Evolutionary conservation across 1,140 invertebrate species (phyloP).

Genomic region (Apis florea): DNA sequence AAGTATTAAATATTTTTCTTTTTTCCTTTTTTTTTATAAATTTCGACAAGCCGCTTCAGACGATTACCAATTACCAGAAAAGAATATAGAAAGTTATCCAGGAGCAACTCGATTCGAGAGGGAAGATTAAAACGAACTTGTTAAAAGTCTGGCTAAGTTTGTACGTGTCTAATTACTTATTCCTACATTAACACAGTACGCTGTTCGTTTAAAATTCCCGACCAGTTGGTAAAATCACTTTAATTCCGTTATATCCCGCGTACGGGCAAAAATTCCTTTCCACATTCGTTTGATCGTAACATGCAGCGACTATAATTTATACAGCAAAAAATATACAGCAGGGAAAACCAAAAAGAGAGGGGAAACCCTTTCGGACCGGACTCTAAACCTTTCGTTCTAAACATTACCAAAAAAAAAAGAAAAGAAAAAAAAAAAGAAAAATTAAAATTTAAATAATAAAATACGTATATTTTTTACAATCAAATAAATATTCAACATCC

Average conservation of each 20-base stretch:
- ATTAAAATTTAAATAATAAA: no score
- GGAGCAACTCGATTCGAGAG: neutral
- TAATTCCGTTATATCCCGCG: conserved; percentile 1
- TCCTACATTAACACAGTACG: conserved; percentile 17
- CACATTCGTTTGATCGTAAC: neutral
- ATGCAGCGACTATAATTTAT: no score
- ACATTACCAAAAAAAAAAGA: no score
- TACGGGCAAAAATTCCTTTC: neutral
- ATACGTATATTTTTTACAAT: no score
- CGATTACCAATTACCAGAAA: conserved; percentile 5
- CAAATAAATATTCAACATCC: no score
- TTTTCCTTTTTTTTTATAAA: neutral
- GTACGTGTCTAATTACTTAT: conserved; percentile 40
- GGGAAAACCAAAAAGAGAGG: neutral
- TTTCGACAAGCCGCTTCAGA: neutral
- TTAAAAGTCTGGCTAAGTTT: conserved; percentile 33
- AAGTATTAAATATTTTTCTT: neutral
- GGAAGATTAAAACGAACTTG: conserved; percentile 32
- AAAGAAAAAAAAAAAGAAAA: no score
- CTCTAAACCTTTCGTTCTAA: neutral
- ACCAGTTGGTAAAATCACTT: neutral
- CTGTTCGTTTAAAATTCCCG: conserved; percentile 5
- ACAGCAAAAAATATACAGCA: neutral
- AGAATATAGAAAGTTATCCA: neutral
- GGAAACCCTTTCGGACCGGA: neutral